A percentile compares a stretch with the other conserved stretches of the same genome.
Conservation (phyloP, 2,797 vertebrate genomes). For the Malurus leucopterus region DNA sequence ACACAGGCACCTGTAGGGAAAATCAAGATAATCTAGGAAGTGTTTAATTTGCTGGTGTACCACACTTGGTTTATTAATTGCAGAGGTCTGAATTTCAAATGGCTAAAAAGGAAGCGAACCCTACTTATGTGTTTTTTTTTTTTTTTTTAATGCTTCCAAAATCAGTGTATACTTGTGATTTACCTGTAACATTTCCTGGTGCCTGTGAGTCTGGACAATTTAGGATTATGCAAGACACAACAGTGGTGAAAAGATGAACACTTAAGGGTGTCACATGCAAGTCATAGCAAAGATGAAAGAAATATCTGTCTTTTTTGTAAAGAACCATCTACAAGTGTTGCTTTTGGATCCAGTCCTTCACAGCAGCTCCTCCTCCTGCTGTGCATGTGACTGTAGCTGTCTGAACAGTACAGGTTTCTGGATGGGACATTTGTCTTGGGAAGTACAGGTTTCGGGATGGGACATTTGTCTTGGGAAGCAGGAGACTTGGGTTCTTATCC, state of each 20-base stretch:
- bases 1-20: neutral
- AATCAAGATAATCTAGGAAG: neutral
- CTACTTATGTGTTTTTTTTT: rapidly evolving
- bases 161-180: neutral
- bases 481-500: neutral
- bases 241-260: neutral
- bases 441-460: neutral
- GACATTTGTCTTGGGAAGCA: neutral
- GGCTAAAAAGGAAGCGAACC: neutral
- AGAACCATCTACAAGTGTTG: neutral
- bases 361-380: neutral
- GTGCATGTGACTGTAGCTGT: neutral
- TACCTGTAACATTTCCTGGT: neutral
- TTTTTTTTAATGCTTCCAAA: neutral
- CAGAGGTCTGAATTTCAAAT: neutral
- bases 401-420: neutral
- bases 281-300: neutral
- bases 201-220: neutral
- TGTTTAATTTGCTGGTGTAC: neutral
- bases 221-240: neutral
- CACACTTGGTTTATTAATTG: neutral
- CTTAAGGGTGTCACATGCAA: neutral
- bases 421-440: neutral
- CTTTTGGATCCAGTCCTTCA: neutral
- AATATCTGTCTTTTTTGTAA: neutral